Evolutionary conservation across 2,113 vertebrate species (phyloP).

Genomic region (Alces alces): DNA sequence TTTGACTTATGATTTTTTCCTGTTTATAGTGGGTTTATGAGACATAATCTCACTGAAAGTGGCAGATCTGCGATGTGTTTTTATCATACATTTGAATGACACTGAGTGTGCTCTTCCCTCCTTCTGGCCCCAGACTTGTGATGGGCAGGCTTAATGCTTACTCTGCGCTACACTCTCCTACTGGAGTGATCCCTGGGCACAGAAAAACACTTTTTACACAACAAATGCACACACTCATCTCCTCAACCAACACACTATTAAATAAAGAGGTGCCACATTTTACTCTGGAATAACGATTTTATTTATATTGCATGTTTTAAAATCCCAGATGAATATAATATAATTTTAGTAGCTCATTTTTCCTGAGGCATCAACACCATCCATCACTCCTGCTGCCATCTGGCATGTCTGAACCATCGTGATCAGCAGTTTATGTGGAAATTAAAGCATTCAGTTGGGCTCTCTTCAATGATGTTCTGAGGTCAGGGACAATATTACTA

Average conservation of each 20-base stretch:
- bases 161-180: not conserved
- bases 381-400: constrained; percentile 80
- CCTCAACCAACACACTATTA: constrained; percentile 37
- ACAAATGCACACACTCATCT: not conserved
- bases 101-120: not conserved
- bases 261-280: constrained; percentile 67
- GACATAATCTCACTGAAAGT: not conserved
- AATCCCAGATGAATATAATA: constrained; percentile 80
- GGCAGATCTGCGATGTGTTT: not conserved
- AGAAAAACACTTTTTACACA: not conserved
- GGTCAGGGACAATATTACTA: constrained; percentile 77
- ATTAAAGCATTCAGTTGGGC: constrained; percentile 78
- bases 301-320: constrained; percentile 76
- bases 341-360: constrained; percentile 80
- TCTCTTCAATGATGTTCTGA: constrained; percentile 74
- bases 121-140: not conserved
- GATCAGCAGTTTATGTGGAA: constrained; percentile 83
- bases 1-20: not conserved
- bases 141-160: not conserved
- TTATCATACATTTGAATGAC: not conserved
- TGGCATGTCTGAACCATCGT: constrained; percentile 77
- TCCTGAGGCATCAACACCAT: constrained; percentile 81
- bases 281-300: constrained; percentile 75
- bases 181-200: not conserved
- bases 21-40: not conserved